Evolutionary conservation across 2,888 invertebrate genomes (phyloP), one percentile per base, ranked within the genome.

Genomic region (Oscheius sp.): DNA sequence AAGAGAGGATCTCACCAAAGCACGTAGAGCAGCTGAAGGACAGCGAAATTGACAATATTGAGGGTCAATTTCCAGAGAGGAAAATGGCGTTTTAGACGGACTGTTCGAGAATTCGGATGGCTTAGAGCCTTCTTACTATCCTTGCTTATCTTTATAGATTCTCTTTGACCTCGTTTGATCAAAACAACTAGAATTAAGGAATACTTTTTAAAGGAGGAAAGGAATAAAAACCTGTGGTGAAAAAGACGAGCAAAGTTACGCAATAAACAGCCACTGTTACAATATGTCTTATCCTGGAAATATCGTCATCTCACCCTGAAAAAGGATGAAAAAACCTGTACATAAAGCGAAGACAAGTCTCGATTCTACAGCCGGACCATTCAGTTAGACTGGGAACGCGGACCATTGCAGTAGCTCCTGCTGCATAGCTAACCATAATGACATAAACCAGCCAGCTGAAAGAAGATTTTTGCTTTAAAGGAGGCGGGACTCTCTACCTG

Each of bases 31-130:
- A 78, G 66, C 61, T 84, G 75, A 58, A 84, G 73, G 23, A 74
- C 69, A 4, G 84, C 84, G 69, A 84, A 84, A n/a, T 84, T 84
- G 45, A 71, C 75, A 23, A 84, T 82, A 64, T 84, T 82, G 57
- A 84, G 64, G 0, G 82, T 79, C 66, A 84, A 64, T 53, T 84
- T 84, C 84, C 84, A 84, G 17, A 84, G 63, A 0, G 84, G 84
- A 55, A 84, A 84, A 6, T 61, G 61, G 25, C 45, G 6, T n/a
- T 23, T 39, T n/a, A 42, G 31, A 12, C 55, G 23, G 82, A 70
- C 10, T 75, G 71, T 69, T 15, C 31, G 8, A n/a, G 17, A n/a
- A 6, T 25, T 61, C 23, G 15, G n/a, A 15, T 27, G 15, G 42
- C 45, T 61, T 15, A 15, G 27, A 8, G 39, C n/a, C 4, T 61